These are phyloP conservation scores for Lophochroa leadbeateri DNA, from an alignment of 2,113 vertebrate species.

Conservation along the genomic window DNA sequence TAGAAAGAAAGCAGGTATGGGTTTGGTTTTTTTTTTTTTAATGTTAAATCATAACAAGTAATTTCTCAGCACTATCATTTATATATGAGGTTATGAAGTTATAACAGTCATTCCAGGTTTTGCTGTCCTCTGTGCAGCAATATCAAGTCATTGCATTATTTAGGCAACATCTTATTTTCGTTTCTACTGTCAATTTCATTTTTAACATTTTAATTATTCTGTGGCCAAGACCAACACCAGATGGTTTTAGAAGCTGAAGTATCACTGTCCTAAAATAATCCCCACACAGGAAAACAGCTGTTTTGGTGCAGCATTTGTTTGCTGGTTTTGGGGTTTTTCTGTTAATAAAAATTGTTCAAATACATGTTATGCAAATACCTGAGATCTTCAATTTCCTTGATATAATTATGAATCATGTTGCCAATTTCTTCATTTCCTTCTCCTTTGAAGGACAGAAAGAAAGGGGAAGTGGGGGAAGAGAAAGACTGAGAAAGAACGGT, in stretches of 20 bases:
- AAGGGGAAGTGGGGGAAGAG: not conserved
- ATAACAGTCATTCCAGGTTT: rapidly evolving
- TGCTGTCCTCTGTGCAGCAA: not conserved
- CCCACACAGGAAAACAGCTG: not conserved
- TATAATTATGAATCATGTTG: conserved; percentile 98
- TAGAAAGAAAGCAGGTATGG: not conserved
- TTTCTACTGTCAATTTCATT: not conserved
- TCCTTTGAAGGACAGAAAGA: conserved; percentile 75
- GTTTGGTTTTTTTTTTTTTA: not conserved
- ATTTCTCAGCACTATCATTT: not conserved
- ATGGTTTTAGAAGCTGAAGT: not conserved
- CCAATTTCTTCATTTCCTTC: conserved; percentile 96
- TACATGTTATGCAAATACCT: conserved; percentile 75
- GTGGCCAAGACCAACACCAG: not conserved
- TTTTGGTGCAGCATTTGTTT: not conserved
- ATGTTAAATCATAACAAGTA: not conserved
- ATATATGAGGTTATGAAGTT: not conserved
- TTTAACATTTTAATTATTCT: not conserved
- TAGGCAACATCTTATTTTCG: not conserved
- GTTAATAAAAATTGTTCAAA: not conserved
- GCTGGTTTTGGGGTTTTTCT: not conserved
- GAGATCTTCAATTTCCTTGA: conserved; percentile 98
- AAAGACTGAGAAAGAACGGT: not conserved
- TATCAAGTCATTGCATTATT: not conserved
- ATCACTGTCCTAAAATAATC: not conserved